phyloP scores from a whole-genome alignment of 2,113 vertebrate genomes.

The Tragelaphus scriptus region DNA sequence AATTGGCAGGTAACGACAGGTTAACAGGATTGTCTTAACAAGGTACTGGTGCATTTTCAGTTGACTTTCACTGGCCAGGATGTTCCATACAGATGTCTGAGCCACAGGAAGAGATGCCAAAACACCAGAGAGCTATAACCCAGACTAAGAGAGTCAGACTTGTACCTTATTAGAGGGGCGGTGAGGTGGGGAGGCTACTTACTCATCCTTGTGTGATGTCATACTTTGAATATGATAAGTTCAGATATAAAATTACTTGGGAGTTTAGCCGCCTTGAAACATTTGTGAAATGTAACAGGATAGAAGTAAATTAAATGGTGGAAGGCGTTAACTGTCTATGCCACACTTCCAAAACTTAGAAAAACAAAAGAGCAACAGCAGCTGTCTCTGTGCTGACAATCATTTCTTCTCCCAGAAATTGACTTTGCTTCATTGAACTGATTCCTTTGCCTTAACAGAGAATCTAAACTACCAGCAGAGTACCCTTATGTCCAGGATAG shows the following conservation, averaged over 20 bases:
- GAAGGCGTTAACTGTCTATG: neutral
- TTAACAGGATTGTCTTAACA: constrained; percentile 23
- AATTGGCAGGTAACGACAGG: constrained; percentile 47
- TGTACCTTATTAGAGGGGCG: neutral
- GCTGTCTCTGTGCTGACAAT: neutral
- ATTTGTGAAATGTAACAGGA: neutral
- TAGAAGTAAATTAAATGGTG: neutral
- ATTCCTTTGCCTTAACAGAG: neutral
- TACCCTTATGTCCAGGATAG: neutral
- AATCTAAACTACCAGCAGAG: neutral
- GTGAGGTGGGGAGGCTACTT: neutral
- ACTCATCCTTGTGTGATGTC: neutral
- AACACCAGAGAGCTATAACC: neutral
- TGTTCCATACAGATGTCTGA: neutral
- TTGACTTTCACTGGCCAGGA: neutral
- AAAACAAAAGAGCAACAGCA: neutral
- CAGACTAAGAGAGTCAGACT: neutral
- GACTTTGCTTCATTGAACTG: neutral
- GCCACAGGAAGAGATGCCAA: neutral
- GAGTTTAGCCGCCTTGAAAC: neutral
- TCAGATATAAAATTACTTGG: constrained; percentile 18
- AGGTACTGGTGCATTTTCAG: neutral
- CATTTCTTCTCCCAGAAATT: neutral
- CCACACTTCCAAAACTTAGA: neutral
- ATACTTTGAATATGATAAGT: neutral